Evolutionary conservation across 1,140 invertebrate species (phyloP).

Genomic region (Drosophila kikkawai): DNA sequence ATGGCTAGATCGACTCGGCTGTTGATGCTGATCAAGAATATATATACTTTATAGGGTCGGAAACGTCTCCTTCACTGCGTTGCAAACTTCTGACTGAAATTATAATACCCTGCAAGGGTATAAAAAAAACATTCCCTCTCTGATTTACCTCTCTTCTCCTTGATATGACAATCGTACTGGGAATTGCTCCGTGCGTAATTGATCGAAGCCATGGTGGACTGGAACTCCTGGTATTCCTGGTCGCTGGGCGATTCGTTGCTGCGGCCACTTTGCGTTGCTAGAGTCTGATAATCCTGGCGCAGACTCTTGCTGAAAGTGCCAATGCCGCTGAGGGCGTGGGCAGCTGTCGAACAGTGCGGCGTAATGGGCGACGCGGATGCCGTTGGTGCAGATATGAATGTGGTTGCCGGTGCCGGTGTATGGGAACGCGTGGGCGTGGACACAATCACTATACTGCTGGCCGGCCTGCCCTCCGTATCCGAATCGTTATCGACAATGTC

Average conservation of each 20-base stretch:
- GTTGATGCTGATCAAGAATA: no score
- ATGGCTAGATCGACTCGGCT: no score
- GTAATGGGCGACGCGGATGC: conserved; percentile 50
- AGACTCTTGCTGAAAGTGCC: conserved; percentile 85
- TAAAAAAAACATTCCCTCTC: not conserved
- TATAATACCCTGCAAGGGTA: no score
- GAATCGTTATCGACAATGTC: conserved; percentile 76
- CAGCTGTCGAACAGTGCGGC: conserved; percentile 35
- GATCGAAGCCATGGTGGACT: conserved; percentile 85
- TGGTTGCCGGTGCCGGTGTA: conserved; percentile 32
- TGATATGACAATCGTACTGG: conserved; percentile 94
- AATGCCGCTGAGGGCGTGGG: conserved; percentile 81
- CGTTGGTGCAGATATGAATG: conserved; percentile 22
- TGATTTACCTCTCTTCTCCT: conserved; percentile 91
- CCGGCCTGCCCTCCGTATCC: conserved; percentile 77
- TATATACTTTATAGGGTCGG: no score
- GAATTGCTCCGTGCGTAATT: conserved; percentile 90
- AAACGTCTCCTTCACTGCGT: no score
- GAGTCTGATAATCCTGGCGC: conserved; percentile 77
- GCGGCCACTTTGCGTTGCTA: conserved; percentile 80
- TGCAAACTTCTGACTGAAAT: no score
- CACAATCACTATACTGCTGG: conserved; percentile 79
- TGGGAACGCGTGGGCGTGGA: conserved; percentile 60
- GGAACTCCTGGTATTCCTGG: conserved; percentile 85
- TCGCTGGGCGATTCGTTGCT: conserved; percentile 84